phyloP scores from a whole-genome alignment of 2,113 vertebrate species.

The Hypocryptadius cinnamomeus region DNA sequence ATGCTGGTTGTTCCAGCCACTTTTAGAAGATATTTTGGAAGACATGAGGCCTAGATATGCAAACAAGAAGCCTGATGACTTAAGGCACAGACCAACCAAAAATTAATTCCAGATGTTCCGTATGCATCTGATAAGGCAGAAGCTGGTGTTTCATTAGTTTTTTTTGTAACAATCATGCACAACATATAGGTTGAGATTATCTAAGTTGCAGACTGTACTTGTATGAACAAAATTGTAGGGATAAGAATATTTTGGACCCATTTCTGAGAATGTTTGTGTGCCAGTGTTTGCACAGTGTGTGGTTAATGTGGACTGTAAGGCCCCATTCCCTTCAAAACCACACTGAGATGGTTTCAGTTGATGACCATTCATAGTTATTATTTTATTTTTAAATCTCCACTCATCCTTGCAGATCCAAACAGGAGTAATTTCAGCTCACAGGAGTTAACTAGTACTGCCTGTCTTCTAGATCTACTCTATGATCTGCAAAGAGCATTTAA shows the following conservation, averaged over 20 bases:
- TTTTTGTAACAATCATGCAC: not conserved
- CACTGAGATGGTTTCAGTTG: not conserved
- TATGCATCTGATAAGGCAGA: not conserved
- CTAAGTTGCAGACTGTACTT: not conserved
- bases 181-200: not conserved
- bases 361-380: not conserved
- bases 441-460: not conserved
- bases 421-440: not conserved
- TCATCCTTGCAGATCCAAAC: not conserved
- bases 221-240: not conserved
- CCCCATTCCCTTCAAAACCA: not conserved
- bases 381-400: not conserved
- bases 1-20: not conserved
- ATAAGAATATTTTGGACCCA: not conserved
- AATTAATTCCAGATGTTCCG: not conserved
- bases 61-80: not conserved
- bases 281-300: not conserved
- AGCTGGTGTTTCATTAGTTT: not conserved
- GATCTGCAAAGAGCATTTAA: not conserved
- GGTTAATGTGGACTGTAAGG: not conserved
- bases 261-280: not conserved
- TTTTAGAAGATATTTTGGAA: constrained; percentile 28
- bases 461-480: not conserved
- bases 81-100: not conserved
- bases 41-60: not conserved